phyloP scores from a whole-genome alignment of 2,888 invertebrate genomes.

The Bellardia pandia region DNA sequence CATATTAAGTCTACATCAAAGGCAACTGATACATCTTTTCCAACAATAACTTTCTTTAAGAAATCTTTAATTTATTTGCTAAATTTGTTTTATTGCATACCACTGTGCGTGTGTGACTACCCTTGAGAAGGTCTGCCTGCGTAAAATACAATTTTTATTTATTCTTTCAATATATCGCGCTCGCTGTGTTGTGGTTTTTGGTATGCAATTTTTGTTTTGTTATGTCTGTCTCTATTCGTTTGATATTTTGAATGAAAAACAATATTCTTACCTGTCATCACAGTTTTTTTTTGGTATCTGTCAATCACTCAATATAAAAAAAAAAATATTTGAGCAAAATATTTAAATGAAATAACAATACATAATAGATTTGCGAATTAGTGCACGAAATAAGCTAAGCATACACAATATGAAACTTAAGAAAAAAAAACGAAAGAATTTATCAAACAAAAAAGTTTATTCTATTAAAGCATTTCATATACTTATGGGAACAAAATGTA shows the following conservation, averaged over 20 bases:
- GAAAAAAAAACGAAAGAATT: too few relatives aligned
- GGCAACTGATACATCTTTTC: too few relatives aligned
- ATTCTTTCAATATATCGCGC: conserved; percentile 36
- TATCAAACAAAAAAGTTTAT: too few relatives aligned
- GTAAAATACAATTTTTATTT: conserved; percentile 34
- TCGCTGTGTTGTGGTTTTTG: conserved; percentile 34
- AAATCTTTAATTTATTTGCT: background rate
- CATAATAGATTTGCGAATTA: conserved; percentile 9
- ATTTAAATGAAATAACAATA: background rate
- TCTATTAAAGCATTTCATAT: too few relatives aligned
- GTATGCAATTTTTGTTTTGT: conserved; percentile 22
- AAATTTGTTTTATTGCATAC: background rate
- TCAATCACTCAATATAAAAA: conserved; percentile 65
- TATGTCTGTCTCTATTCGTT: conserved; percentile 15
- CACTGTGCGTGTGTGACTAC: conserved; percentile 37
- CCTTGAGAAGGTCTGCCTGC: conserved; percentile 46
- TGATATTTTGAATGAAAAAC: conserved; percentile 53
- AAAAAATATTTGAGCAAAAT: background rate
- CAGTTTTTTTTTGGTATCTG: conserved; percentile 43
- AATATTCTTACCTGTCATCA: conserved; percentile 65
- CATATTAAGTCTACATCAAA: too few relatives aligned
- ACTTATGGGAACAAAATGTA: too few relatives aligned
- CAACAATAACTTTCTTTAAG: too few relatives aligned
- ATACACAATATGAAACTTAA: background rate
- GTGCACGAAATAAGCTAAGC: background rate